Base-by-base conservation (phyloP, 2,113 vertebrate species). In the Ia io region DNA sequence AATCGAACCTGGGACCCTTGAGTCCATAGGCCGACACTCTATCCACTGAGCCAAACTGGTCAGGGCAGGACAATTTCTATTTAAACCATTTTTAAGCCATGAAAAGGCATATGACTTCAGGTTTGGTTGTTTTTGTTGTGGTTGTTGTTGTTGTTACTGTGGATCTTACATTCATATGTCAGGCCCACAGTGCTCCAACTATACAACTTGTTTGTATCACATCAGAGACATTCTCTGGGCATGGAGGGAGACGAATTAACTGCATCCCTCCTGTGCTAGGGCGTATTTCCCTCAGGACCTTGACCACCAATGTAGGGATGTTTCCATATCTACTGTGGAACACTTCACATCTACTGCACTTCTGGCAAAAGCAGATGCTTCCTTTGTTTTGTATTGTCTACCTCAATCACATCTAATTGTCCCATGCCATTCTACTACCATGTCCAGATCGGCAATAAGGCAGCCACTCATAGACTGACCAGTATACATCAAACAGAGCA, bases 51-150 rank as follows among this genome's bases (percentile, higher is more conserved):
- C 53, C 53, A 22, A 56, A 56, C 53, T 2, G 53, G 53, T 56
- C 20, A 56, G 53, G 53, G 53, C 6, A 4, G 25, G 23, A 8
- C 2, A 20, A 40, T 30, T 42, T 73, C 4, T 30, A 79, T 51
- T 65, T 95, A 16, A 56, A 37, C 28, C 13, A 88, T 71, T 17
- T 90, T 77, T 51, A 93, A 23, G 16, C 12, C 32, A 82, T n/a
- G 9, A 9, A 16, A 4, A 65, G 14, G 14, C 4, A 84, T 37
- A 28, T 1, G n/a, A 3, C 8, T 70, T 3, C 44, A 61, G 16
- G 0, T 65, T 25, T 47, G 7, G 22, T 6, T 95, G 1, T 1
- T 89, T 47, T 37, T 28, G 59, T 11, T 28, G 56, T 59, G 22
- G 56, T 59, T 42, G 28, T 67, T 37, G 49, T 44, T 85, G n/a